phyloP scores from a whole-genome alignment of 2,888 invertebrate species.

The Elysia crispata region DNA sequence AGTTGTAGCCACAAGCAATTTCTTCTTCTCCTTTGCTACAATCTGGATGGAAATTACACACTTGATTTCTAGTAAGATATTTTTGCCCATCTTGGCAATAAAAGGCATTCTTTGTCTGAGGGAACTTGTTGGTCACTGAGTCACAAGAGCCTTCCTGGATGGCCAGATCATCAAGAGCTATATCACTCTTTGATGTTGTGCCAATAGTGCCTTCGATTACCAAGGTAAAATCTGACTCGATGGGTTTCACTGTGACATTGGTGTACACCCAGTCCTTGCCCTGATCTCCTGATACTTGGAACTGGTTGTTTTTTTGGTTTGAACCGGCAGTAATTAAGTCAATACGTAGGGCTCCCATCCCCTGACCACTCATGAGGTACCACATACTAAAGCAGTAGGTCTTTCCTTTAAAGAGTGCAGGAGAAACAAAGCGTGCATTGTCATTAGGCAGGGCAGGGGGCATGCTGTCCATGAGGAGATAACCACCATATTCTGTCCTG shows the following conservation, averaged over 20 bases:
- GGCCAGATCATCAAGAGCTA: slow-evolving; percentile 71
- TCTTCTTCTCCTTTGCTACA: slow-evolving; percentile 70
- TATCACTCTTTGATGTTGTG: slow-evolving; percentile 62
- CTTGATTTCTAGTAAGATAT: slow-evolving; percentile 58
- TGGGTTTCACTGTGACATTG: slow-evolving; percentile 40
- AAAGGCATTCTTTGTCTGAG: slow-evolving; percentile 58
- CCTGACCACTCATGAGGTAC: slow-evolving; percentile 64
- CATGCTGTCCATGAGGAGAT: slow-evolving; percentile 87
- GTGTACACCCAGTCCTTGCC: slow-evolving; percentile 60
- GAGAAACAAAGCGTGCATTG: slow-evolving; percentile 81
- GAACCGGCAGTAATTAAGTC: not conserved
- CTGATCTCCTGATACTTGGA: slow-evolving; percentile 55
- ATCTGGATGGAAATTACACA: slow-evolving; percentile 69
- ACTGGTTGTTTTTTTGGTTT: slow-evolving; percentile 17
- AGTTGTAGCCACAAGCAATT: slow-evolving; percentile 67
- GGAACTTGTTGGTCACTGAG: slow-evolving; percentile 54
- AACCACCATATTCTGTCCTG: slow-evolving; percentile 77
- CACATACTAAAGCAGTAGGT: slow-evolving; percentile 70
- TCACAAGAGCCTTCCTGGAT: slow-evolving; percentile 62
- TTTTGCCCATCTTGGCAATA: slow-evolving; percentile 55
- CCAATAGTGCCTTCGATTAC: slow-evolving; percentile 61
- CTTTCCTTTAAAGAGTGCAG: slow-evolving; percentile 56
- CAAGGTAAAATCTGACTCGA: slow-evolving; percentile 57
- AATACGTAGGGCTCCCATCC: slow-evolving; percentile 18
- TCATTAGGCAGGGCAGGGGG: slow-evolving; percentile 82